Evolutionary conservation across 2,888 invertebrate genomes (phyloP).

Genomic region (Cryptocheilus praepositus): DNA sequence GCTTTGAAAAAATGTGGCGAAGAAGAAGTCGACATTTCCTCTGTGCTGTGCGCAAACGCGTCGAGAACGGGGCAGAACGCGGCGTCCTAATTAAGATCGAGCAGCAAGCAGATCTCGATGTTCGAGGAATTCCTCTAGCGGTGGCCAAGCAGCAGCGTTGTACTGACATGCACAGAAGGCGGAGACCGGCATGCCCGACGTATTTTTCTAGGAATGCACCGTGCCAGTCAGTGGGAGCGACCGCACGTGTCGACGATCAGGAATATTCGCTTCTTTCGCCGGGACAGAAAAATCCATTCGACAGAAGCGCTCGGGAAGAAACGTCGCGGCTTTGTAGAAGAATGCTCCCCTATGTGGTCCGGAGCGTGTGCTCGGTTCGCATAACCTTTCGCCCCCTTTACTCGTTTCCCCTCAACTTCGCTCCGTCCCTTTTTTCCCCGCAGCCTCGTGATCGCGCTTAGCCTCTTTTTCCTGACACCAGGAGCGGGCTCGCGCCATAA

Average conservation of each 20-base stretch:
- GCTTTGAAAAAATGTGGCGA: neutral
- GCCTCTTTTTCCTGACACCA: conserved; percentile 9
- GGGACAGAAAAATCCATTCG: conserved; percentile 50
- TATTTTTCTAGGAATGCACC: conserved; percentile 46
- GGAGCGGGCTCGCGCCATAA: conserved; percentile 27
- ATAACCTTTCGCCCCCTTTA: conserved; percentile 24
- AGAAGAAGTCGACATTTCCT: conserved; percentile 8
- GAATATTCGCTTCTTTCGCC: conserved; percentile 41
- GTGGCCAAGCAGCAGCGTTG: too few species aligned
- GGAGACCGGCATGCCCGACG: conserved; percentile 10
- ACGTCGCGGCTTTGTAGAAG: conserved; percentile 30
- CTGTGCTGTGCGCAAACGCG: neutral
- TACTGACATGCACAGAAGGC: too few species aligned
- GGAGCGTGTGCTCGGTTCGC: conserved; percentile 34
- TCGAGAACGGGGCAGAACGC: neutral
- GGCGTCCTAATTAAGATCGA: conserved; percentile 21
- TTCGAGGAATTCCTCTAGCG: conserved; percentile 14
- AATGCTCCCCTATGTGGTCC: conserved; percentile 43
- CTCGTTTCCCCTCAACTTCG: neutral
- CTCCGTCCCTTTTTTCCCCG: conserved; percentile 12
- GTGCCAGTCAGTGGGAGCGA: conserved; percentile 4
- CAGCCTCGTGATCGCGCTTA: conserved; percentile 13
- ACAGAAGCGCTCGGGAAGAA: conserved; percentile 52
- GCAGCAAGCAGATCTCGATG: neutral
- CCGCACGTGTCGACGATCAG: conserved; percentile 53